Conservation (phyloP, 1,140 invertebrate genomes). For the Anoplolepis gracilipes region DNA sequence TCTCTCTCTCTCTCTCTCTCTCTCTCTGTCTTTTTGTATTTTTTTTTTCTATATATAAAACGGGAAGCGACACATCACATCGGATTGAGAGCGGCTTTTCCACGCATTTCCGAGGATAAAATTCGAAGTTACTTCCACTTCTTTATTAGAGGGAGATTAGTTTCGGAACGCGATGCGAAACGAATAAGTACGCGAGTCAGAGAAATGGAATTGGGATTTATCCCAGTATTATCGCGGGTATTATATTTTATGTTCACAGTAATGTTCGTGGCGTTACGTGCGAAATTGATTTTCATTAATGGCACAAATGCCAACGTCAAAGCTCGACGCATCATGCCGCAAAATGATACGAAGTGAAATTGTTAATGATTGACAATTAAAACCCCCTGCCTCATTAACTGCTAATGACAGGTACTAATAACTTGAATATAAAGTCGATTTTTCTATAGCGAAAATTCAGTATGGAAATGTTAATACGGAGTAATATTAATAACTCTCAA, state of each 20-base stretch:
- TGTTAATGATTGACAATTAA: constrained; percentile 59
- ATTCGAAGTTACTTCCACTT: constrained; percentile 31
- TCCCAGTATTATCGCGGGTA: constrained; percentile 31
- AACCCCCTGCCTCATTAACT: constrained; percentile 38
- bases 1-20: background rate
- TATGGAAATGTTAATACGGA: background rate
- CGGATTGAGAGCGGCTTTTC: background rate
- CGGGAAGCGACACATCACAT: background rate
- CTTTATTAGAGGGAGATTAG: constrained; percentile 41
- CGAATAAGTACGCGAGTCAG: constrained; percentile 36
- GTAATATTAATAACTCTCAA: background rate
- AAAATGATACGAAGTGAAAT: constrained; percentile 46
- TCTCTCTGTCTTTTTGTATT: no score
- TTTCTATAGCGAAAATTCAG: background rate
- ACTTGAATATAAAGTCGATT: constrained; percentile 1
- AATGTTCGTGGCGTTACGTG: constrained; percentile 41
- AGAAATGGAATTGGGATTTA: constrained; percentile 58
- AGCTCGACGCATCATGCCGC: constrained; percentile 38
- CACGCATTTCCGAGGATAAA: constrained; percentile 24
- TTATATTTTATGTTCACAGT: constrained; percentile 48
- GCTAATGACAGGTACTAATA: constrained; percentile 43
- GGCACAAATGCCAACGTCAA: constrained; percentile 48
- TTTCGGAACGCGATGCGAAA: background rate
- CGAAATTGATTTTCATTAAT: constrained; percentile 61
- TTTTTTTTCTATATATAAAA: background rate